phyloP scores from a whole-genome alignment of 37 sponge, comb jelly and placozoan species.

The Agelas oroides region DNA sequence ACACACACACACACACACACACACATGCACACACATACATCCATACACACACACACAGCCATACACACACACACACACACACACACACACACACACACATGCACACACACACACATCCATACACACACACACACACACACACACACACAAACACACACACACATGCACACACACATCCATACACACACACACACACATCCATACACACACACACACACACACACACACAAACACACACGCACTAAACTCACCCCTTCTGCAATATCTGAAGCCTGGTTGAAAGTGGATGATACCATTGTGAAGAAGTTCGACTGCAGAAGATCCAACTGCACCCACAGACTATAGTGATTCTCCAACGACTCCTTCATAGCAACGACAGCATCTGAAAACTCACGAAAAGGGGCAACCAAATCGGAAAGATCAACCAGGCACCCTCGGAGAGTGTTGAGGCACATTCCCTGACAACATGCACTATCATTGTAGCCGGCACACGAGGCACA shows the following conservation, averaged over 20 bases:
- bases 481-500: slow-evolving; percentile 63
- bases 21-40: slow-evolving; percentile 17
- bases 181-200: no score
- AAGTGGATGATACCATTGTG: neutral
- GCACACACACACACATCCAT: slow-evolving; percentile 52
- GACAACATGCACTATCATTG: neutral
- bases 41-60: slow-evolving; percentile 22
- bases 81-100: neutral
- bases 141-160: slow-evolving; percentile 50
- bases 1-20: slow-evolving; percentile 28
- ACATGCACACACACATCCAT: neutral
- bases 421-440: slow-evolving; percentile 62
- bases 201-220: no score
- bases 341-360: neutral
- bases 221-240: no score
- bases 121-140: slow-evolving; percentile 58
- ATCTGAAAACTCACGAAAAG: neutral
- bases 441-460: slow-evolving; percentile 53
- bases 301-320: neutral
- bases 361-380: slow-evolving; percentile 9
- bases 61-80: slow-evolving; percentile 15
- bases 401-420: slow-evolving; percentile 12
- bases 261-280: neutral
- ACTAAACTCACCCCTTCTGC: neutral
- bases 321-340: neutral